These are phyloP conservation scores for Gasterosteus nipponicus DNA, from an alignment of 2,113 vertebrate species.

Conservation along the genomic window DNA sequence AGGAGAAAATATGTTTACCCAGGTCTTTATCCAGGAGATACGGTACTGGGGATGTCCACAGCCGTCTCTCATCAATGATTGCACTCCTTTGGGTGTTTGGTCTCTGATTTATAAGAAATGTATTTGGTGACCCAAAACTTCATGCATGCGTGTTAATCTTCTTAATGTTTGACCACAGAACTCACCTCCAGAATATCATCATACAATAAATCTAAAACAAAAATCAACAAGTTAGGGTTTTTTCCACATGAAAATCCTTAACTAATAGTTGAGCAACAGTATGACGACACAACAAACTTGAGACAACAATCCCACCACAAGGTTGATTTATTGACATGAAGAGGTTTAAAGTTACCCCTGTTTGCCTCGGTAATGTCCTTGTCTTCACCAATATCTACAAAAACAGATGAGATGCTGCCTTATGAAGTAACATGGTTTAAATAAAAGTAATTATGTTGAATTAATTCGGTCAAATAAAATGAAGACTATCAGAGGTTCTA, in stretches of 20 bases:
- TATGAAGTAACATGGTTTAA: neutral
- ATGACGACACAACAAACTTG: neutral
- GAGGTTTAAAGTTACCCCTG: conserved; percentile 39
- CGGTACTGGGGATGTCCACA: conserved; percentile 43
- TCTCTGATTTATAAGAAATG: neutral
- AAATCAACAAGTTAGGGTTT: neutral
- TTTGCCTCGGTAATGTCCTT: conserved; percentile 40
- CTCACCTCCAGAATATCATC: conserved; percentile 59
- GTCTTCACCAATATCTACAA: conserved; percentile 6
- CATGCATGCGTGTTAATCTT: neutral
- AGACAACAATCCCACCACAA: neutral
- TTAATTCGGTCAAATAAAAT: neutral
- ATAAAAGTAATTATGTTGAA: neutral
- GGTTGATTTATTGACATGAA: neutral
- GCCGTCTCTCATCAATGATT: rapidly evolving
- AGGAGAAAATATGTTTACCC: conserved; percentile 37
- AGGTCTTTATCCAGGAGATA: conserved; percentile 44
- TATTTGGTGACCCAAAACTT: neutral
- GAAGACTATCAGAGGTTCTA: neutral
- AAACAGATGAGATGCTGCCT: neutral
- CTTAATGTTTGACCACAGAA: rapidly evolving
- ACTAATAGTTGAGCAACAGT: neutral
- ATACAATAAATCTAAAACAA: neutral
- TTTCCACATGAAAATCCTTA: neutral
- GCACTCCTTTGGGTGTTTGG: conserved; percentile 15